Evolutionary conservation across 1,140 invertebrate species (phyloP), one percentile per base, ranked within the genome.

Genomic region (Adoxophyes honmai): DNA sequence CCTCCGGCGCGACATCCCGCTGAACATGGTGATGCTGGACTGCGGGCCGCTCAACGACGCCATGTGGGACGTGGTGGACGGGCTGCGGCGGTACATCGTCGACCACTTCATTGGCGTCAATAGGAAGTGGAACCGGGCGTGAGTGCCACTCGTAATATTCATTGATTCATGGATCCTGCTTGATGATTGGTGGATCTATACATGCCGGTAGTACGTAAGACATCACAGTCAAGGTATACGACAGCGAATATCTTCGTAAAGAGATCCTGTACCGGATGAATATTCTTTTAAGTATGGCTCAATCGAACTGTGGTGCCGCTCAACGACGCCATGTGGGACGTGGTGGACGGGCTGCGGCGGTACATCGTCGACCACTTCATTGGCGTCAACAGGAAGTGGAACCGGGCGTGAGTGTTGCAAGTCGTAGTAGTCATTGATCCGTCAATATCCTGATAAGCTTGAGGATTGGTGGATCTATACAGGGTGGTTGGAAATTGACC

Each of bases 1-100:
- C 66, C 90, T 96, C 60, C 90, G 93, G 38, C 90, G 92, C 42
- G 90, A 93, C 71, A 92, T 96, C 35, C 93, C 94, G 0, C 79
- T 96, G 9, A 96, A 97, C 90, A 90, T 96, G 86, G 85, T 95
- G 67, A 92, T 93, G 91, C 81, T 96, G 70, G 93, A 96, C 90
- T 94, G 95, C 81, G 88, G 90, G 11, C 84, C 86, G 16, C 87
- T 97, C 44, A 97, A 97, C 78, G 91, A 95, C 68, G 90, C 91
- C 39, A 88, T 97, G 65, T 91, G 93, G 62, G 89, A 92, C 64
- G 92, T 93, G 57, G 90, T 96, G 5, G 81, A 93, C 57, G 89
- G 91, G 10, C 91, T 97, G 13, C 92, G 94, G 62, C 90, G 90
- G 16, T 89, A 91, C 70, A 93, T 98, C 57, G 93, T 96, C 28